Conservation (phyloP, 2,113 vertebrate species). For the Ciconia maguari region DNA sequence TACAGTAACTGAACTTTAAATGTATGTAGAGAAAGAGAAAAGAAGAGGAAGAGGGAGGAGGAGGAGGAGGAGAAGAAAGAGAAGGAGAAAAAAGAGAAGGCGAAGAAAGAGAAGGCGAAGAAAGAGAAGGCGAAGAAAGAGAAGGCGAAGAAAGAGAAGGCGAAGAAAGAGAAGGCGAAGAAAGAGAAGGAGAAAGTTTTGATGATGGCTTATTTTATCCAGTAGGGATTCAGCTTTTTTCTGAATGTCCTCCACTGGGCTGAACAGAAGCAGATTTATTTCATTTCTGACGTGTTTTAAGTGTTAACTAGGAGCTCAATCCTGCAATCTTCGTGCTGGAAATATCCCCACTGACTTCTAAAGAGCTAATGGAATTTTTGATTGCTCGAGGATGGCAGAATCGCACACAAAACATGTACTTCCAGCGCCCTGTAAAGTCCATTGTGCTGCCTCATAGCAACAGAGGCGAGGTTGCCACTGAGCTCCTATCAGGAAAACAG, state of each 20-base stretch:
- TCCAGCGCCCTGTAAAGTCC: slow-evolving; percentile 5
- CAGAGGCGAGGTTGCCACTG: background rate
- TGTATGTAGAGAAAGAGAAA: background rate
- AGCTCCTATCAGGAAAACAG: slow-evolving; percentile 6
- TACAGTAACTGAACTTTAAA: background rate
- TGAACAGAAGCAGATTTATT: background rate
- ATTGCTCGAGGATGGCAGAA: background rate
- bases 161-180: background rate
- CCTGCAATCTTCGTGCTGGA: background rate
- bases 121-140: background rate
- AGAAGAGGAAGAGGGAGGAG: background rate
- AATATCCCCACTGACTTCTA: slow-evolving; percentile 2
- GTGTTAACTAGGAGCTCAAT: background rate
- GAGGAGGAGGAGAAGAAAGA: background rate
- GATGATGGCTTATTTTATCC: slow-evolving; percentile 7
- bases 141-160: no score
- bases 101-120: background rate
- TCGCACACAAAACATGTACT: background rate
- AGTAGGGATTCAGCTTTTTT: slow-evolving; percentile 20
- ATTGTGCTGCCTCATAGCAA: slow-evolving; percentile 27
- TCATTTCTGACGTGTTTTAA: background rate
- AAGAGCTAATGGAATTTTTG: slow-evolving; percentile 45
- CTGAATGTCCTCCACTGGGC: background rate
- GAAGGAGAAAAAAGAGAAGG: no score
- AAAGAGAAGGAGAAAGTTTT: background rate